Evolutionary conservation across 1,140 invertebrate genomes (phyloP).

Genomic region (Ruditapes philippinarum): DNA sequence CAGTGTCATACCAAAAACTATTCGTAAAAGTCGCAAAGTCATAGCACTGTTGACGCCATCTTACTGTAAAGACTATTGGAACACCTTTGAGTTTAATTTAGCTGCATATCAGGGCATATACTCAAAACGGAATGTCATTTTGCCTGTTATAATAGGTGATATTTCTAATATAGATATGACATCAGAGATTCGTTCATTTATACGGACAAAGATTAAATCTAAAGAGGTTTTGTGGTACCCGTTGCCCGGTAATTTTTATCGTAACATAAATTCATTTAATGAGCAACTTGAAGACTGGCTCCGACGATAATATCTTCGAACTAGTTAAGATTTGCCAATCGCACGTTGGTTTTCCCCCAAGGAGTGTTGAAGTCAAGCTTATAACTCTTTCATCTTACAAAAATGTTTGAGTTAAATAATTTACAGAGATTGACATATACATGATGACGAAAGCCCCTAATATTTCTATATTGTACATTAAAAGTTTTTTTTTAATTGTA

Average conservation of each 20-base stretch:
- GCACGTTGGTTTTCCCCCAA: too few relatives aligned
- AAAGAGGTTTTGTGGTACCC: not conserved
- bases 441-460: too few relatives aligned
- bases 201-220: not conserved
- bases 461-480: too few relatives aligned
- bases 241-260: not conserved
- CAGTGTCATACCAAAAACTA: not conserved
- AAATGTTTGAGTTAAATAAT: too few relatives aligned
- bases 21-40: constrained; percentile 16
- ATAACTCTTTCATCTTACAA: too few relatives aligned
- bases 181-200: not conserved
- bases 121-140: constrained; percentile 12
- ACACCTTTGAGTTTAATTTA: constrained; percentile 56
- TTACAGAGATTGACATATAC: too few relatives aligned
- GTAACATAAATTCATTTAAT: not conserved
- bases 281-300: not conserved
- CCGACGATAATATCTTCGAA: too few relatives aligned
- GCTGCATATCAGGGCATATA: constrained; percentile 41
- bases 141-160: constrained; percentile 6
- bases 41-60: not conserved
- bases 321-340: too few relatives aligned
- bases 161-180: not conserved
- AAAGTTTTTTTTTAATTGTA: too few relatives aligned
- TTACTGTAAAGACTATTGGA: constrained; percentile 29
- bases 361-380: too few relatives aligned